phyloP scores from a whole-genome alignment of 2,888 invertebrate species.

The Mythimna albipuncta region DNA sequence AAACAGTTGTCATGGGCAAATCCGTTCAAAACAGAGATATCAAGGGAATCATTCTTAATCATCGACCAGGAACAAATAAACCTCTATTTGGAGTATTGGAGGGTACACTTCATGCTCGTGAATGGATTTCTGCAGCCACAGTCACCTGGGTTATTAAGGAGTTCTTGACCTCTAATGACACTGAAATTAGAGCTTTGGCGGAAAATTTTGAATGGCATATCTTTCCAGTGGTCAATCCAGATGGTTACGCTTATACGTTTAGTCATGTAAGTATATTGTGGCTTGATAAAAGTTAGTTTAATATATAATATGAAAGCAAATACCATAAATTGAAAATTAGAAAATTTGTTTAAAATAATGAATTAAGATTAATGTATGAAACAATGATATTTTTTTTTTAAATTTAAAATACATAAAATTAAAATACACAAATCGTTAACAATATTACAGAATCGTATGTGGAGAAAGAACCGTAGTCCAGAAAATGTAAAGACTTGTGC shows the following conservation, averaged over 20 bases:
- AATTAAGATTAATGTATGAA: background rate
- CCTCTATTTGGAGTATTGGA: constrained; percentile 90
- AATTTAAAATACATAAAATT: background rate
- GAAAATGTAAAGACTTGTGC: constrained; percentile 70
- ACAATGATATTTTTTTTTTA: no score
- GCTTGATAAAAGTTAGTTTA: background rate
- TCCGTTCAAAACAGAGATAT: constrained; percentile 92
- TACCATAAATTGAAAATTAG: background rate
- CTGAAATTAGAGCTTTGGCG: constrained; percentile 89
- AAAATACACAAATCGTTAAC: background rate
- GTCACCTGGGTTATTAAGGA: constrained; percentile 93
- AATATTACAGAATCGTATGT: constrained; percentile 91
- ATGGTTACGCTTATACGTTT: constrained; percentile 93
- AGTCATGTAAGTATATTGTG: constrained; percentile 85
- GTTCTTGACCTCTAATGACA: constrained; percentile 91
- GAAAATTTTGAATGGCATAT: constrained; percentile 94
- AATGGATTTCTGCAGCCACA: constrained; percentile 93
- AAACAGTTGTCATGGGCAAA: constrained; percentile 88
- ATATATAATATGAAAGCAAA: background rate
- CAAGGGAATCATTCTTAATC: constrained; percentile 88
- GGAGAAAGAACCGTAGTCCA: constrained; percentile 92
- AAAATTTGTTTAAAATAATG: background rate
- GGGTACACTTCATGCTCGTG: constrained; percentile 93
- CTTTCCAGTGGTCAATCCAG: constrained; percentile 94
- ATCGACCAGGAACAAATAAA: constrained; percentile 79